Evolutionary conservation across 2,113 vertebrate species (phyloP), one percentile per base, ranked within the genome.

Genomic region (Chamaetylas fuelleborni): DNA sequence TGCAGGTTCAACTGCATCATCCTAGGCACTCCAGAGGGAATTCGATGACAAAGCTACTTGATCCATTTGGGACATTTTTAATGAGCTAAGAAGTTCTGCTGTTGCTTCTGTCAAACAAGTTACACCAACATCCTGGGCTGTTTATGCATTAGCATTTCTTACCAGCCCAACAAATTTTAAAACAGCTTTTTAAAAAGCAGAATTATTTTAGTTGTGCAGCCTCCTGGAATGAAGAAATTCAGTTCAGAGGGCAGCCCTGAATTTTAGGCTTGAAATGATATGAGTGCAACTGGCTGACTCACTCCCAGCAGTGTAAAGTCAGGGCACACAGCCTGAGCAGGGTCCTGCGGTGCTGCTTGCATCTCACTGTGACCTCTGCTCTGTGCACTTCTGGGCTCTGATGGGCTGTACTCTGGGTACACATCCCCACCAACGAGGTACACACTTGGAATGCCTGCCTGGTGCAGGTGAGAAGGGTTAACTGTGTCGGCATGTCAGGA

Each of bases 381-480:
- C 65, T 22, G 12, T 31, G n/a, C 16, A 64, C 33, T 48, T 36
- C 45, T 0, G 28, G 38, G 29, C 40, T 89, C 10, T 22, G 14
- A 65, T 3, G 18, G 74, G n/a, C 64, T 66, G 12, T 40, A 19
- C 19, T 43, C 24, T 18, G 38, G 47, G 18, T 54, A 19, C 57
- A 5, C 2, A 4, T 80, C 56, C 48, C 24, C 2, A 14, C 18
- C 33, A 16, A 53, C 0, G 4, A 40, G 53, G n/a, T 16, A 61
- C 58, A 38, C 2, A 0, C 8, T 5, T 16, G 36, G 47, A 61
- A 38, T 1, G 4, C 4, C 45, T 77, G 70, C 54, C 62, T 4
- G 8, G 40, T 40, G 72, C 61, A n/a, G 78, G 34, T 40, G 34
- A 23, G 47, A 47, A 57, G 65, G 3, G 19, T 33, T 45, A 72